phyloP scores from a whole-genome alignment of 2,797 vertebrate species.

The Sebastes iracundus region DNA sequence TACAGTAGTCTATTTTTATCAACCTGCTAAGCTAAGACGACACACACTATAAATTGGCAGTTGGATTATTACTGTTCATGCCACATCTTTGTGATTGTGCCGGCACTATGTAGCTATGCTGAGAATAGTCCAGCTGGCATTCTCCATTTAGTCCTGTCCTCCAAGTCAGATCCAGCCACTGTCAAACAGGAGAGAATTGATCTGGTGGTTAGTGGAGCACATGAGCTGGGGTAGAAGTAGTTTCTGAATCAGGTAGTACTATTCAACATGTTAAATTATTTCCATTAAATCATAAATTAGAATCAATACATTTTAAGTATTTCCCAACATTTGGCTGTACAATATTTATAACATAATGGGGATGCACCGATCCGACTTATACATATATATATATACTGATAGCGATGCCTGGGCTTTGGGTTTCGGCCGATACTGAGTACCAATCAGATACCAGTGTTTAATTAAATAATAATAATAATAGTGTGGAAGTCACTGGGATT shows the following conservation, averaged over 20 bases:
- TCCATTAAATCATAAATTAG: not conserved
- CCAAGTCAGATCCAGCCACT: slow-evolving; percentile 43
- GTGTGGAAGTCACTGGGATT: too few relatives aligned
- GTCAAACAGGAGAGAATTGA: slow-evolving; percentile 48
- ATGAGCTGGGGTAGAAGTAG: not conserved
- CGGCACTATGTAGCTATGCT: slow-evolving; percentile 75
- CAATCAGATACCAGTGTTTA: too few relatives aligned
- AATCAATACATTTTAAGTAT: not conserved
- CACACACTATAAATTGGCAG: slow-evolving; percentile 7
- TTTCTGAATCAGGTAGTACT: not conserved
- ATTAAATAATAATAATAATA: too few relatives aligned
- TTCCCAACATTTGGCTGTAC: not conserved
- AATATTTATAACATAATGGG: too few relatives aligned
- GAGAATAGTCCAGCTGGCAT: slow-evolving; percentile 82
- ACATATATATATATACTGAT: too few relatives aligned
- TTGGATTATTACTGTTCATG: slow-evolving; percentile 24
- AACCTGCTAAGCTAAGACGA: not conserved
- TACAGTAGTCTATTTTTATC: not conserved
- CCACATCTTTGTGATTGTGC: slow-evolving; percentile 65
- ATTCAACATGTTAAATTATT: not conserved
- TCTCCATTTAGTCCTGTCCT: slow-evolving; percentile 72
- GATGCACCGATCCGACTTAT: too few relatives aligned
- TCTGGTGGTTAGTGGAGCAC: slow-evolving; percentile 17
- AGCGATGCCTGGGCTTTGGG: too few relatives aligned
- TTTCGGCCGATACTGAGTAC: too few relatives aligned